These are phyloP conservation scores for Microplitis demolitor DNA, from an alignment of 1,140 invertebrate genomes.

Conservation along the genomic window DNA sequence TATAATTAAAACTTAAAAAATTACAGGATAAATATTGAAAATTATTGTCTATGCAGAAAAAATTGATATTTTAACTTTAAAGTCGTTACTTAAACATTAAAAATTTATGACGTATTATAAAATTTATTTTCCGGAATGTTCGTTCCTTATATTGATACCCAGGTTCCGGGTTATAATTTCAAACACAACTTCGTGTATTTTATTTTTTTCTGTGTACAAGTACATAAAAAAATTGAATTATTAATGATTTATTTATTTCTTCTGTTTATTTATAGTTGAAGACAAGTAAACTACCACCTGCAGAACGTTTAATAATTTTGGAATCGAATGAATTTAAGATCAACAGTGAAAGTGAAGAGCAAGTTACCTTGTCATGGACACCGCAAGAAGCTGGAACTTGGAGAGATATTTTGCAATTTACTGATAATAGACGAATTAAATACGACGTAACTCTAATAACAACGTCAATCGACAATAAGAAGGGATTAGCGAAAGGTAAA, in stretches of 20 bases:
- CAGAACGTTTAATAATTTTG: constrained; percentile 64
- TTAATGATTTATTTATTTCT: constrained; percentile 1
- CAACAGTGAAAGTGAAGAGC: constrained; percentile 54
- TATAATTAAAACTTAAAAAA: no score
- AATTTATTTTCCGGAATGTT: no score
- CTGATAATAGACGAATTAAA: constrained; percentile 67
- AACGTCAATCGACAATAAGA: constrained; percentile 33
- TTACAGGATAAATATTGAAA: no score
- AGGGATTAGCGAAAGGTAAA: constrained; percentile 36
- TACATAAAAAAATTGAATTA: not conserved
- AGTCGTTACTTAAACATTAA: no score
- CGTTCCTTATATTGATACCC: not conserved
- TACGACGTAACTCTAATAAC: constrained; percentile 69
- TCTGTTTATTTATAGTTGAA: constrained; percentile 62
- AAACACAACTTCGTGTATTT: no score
- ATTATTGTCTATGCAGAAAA: no score
- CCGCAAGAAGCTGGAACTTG: constrained; percentile 64
- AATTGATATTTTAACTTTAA: no score
- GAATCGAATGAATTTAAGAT: constrained; percentile 61
- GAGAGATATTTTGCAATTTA: constrained; percentile 68
- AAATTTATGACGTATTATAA: no score
- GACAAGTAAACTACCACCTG: constrained; percentile 64
- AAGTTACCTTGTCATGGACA: constrained; percentile 67
- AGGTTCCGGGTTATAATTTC: no score
- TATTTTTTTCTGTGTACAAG: no score